Percentiles rank a stretch among this genome's conserved stretches.
Conservation (phyloP, 2,797 vertebrate genomes). For the Leptodactylus fallax region DNA sequence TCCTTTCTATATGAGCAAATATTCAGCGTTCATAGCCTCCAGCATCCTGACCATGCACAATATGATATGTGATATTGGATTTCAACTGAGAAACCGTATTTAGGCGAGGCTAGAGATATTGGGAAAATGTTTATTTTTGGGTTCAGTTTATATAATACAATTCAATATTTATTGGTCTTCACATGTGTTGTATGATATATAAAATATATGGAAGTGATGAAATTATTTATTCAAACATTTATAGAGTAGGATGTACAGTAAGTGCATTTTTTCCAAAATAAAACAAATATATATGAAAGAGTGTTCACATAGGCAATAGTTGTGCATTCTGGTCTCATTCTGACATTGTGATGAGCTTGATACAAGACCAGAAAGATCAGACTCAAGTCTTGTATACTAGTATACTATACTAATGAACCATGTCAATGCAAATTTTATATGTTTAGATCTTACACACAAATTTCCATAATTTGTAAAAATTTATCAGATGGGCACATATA, state of each 20-base stretch:
- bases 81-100: constrained; percentile 31
- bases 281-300: not conserved
- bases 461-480: no score
- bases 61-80: constrained; percentile 42
- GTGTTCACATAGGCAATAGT: no score
- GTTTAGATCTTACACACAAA: no score
- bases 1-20: constrained; percentile 26
- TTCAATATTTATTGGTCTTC: constrained; percentile 41
- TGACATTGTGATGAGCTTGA: no score
- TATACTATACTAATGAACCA: no score
- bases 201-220: constrained; percentile 2
- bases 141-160: not conserved
- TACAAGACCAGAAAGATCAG: no score
- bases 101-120: not conserved
- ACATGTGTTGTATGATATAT: not conserved
- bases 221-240: not conserved
- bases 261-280: constrained; percentile 17
- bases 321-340: no score
- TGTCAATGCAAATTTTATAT: no score
- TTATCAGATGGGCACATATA: no score
- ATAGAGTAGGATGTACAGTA: not conserved
- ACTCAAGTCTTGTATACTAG: no score
- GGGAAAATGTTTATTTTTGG: constrained; percentile 2
- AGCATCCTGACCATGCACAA: constrained; percentile 19
- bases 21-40: constrained; percentile 31